Evolutionary conservation across 2,888 invertebrate genomes (phyloP), one percentile per base, ranked within the genome.

Genomic region (Tanaodytes sp.): DNA sequence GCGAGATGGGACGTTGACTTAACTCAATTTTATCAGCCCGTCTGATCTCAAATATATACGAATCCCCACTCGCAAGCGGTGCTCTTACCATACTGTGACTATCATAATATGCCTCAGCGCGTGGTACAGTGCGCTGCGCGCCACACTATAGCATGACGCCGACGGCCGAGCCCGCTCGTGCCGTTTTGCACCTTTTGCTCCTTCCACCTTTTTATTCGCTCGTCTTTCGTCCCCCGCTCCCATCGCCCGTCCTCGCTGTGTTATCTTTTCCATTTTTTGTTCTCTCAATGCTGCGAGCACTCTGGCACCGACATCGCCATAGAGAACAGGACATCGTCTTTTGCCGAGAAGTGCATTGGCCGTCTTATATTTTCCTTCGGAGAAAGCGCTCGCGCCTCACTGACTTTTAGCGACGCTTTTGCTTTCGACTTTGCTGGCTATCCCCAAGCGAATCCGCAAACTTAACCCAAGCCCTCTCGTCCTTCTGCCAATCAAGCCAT

Each of bases 121-220:
- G 3, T 6, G 27, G 59, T 59, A 59, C 37, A 66, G 58, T 59
- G 33, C 15, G 16, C 37, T 15, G 23, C 36, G 51, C 18, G 39
- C 12, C 42, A 11, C 14, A 62, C 67, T 68, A 62, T 68, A 68
- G 45, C 5, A 45, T 55, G 62, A 68, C 62, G 67, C 57, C n/a
- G n/a, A n/a, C n/a, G n/a, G n/a, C n/a, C 52, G 30, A 51, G 36
- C 33, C 31, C 40, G 65, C 57, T 66, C 61, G 57, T 59, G 54
- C 46, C 73, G 75, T 78, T 77, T 77, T 77, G 74, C 73, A 75
- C 74, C 79, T 77, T 78, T 75, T 76, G 74, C 76, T 68, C 71
- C 70, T 68, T 74, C 72, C 57, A 49, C 68, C 64, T 66, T 72
- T 76, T 69, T 65, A 45, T 49, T 64, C 49, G 27, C 45, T 39